Base-by-base conservation (phyloP, 2,888 invertebrate genomes). In the Callosobruchus maculatus region DNA sequence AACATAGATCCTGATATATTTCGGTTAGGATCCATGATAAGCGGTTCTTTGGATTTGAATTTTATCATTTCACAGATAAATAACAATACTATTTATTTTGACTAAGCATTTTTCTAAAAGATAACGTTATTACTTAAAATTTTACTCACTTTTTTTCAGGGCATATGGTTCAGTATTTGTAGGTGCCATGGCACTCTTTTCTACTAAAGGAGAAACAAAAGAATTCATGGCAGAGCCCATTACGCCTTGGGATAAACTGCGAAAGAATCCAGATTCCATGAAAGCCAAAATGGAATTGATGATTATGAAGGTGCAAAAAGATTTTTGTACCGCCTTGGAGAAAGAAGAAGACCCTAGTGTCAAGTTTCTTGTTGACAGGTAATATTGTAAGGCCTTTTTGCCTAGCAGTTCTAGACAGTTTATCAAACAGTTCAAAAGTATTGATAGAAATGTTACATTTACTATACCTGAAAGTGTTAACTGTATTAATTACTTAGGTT, bases 271-370 rank as follows among this genome's bases (percentile, higher is more conserved):
- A 30, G 87, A 92, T 73, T 93, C 95, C 80, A 97, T 97, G 95
- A 93, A 93, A 84, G 91, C 92, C 0, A 94, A 92, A 84, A 97
- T 98, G 95, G 98, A 98, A 85, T 84, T 97, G 70, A 89, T 98
- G 84, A 96, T 98, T 70, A 91, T 98, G 92, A 92, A 93, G 86
- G 93, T 97, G 79, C 97, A 97, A 84, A 91, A 93, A 0, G 97
- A 97, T 78, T 93, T 98, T 85, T 97, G 97, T 84, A 91, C 88
- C 78, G 94, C 95, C 0, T 85, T 98, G 30, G 97, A 98, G 86
- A 88, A 89, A 7, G 92, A 96, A 82, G 96, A 96, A 84, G 49
- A 49, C 13, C 92, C 91, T 80, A 89, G 89, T 66, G 78, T 78
- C 3, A 93, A 93, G 83, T 98, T 98, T 86, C 89, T 89, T 82